phyloP scores from a whole-genome alignment of 1,140 invertebrate genomes.

The Ctenoplectra terminalis region DNA sequence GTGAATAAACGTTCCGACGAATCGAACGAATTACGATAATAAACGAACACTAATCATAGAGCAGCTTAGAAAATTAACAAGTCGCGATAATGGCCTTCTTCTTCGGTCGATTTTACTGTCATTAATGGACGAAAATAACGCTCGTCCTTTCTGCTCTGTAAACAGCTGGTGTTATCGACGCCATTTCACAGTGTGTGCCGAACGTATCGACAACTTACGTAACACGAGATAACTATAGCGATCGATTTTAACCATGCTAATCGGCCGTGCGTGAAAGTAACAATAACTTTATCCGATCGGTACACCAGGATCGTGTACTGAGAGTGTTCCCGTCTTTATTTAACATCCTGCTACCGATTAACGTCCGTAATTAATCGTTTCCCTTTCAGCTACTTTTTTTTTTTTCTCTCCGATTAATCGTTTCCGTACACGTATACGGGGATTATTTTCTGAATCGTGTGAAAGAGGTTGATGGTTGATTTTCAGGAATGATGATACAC shows the following conservation, averaged over 20 bases:
- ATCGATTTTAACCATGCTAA: constrained; percentile 47
- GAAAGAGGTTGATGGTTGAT: too few relatives aligned
- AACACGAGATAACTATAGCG: constrained; percentile 41
- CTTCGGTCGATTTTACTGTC: constrained; percentile 10
- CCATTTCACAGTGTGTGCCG: not conserved
- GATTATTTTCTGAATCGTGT: too few relatives aligned
- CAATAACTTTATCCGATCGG: constrained; percentile 48
- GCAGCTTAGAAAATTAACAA: constrained; percentile 20
- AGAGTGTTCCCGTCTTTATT: constrained; percentile 4
- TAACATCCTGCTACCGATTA: constrained; percentile 54
- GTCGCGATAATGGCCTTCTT: constrained; percentile 2
- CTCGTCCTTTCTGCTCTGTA: not conserved
- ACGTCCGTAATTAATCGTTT: constrained; percentile 16
- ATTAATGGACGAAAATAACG: not conserved
- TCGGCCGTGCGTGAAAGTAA: constrained; percentile 46
- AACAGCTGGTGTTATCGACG: not conserved
- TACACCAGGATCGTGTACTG: constrained; percentile 13
- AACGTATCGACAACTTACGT: constrained; percentile 15
- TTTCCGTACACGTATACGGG: not conserved
- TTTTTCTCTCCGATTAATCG: not conserved
- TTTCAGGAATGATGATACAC: too few relatives aligned
- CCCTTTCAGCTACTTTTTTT: not conserved
- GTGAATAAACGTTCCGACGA: constrained; percentile 85
- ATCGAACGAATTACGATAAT: constrained; percentile 32
- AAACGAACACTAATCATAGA: constrained; percentile 47